A percentile compares a stretch with the other conserved stretches of the same genome.
Evolutionary conservation across 2,797 vertebrate genomes (phyloP).

Genomic region (Cirrhinus molitorella): DNA sequence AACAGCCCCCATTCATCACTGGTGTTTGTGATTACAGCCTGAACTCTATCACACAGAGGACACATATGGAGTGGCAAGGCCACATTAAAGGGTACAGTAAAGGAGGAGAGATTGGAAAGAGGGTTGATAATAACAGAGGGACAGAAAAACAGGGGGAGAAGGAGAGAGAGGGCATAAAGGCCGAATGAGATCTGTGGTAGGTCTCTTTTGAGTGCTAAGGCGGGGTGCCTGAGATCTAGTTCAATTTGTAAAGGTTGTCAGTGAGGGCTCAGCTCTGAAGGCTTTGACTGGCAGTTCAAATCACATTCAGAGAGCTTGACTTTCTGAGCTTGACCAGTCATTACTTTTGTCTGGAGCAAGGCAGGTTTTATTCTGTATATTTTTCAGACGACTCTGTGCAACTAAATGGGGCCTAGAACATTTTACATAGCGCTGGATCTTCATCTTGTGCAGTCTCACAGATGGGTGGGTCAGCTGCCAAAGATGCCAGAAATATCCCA

Average conservation of each 20-base stretch:
- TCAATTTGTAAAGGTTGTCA: constrained; percentile 17
- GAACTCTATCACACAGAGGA: constrained; percentile 43
- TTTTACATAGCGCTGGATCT: background rate
- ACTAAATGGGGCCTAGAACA: no score
- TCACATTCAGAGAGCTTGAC: background rate
- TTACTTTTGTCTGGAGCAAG: constrained; percentile 2
- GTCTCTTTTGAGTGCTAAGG: constrained; percentile 29
- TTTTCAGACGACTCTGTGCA: no score
- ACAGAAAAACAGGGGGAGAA: background rate
- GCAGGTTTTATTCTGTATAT: background rate
- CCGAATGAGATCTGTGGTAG: constrained; percentile 26
- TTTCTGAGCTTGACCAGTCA: constrained; percentile 1
- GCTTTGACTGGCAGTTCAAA: constrained; percentile 22
- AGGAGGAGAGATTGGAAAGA: constrained; percentile 35
- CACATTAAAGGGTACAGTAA: constrained; percentile 48
- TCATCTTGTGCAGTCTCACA: constrained; percentile 43
- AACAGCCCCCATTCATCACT: constrained; percentile 32
- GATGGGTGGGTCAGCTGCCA: constrained; percentile 57
- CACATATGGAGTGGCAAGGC: constrained; percentile 40
- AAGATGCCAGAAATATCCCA: constrained; percentile 59
- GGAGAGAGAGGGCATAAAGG: constrained; percentile 10
- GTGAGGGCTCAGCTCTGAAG: constrained; percentile 6
- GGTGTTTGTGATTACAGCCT: constrained; percentile 45
- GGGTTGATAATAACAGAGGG: constrained; percentile 53
- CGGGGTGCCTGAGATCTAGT: constrained; percentile 8